Conservation (phyloP, 2,888 invertebrate species). For the Tuberolachnus salignus region DNA sequence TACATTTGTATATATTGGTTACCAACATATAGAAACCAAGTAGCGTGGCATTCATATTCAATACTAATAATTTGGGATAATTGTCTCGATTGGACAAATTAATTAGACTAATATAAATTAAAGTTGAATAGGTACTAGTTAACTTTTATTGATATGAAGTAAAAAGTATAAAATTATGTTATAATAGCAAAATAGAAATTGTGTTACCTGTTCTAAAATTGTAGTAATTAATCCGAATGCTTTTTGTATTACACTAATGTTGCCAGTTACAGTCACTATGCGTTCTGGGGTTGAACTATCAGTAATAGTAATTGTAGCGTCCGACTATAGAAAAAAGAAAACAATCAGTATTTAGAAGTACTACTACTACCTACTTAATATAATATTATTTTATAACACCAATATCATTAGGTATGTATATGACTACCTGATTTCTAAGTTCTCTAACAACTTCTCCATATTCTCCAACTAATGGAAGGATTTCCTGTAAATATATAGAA, state of each 20-base stretch:
- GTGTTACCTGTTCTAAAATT: constrained; percentile 95
- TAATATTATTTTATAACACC: too few species aligned
- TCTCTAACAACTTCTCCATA: constrained; percentile 99
- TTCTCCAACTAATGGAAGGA: constrained; percentile 95
- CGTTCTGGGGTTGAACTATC: constrained; percentile 99
- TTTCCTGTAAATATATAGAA: constrained; percentile 74
- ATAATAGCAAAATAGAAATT: background rate
- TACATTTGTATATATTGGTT: too few species aligned
- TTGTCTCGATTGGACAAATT: too few species aligned
- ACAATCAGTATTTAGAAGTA: too few species aligned
- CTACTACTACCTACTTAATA: too few species aligned
- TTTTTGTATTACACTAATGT: constrained; percentile 95
- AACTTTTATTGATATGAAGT: background rate
- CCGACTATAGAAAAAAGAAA: constrained; percentile 72
- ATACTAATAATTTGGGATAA: too few species aligned
- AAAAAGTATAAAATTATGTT: background rate
- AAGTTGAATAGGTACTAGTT: background rate
- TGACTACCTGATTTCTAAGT: constrained; percentile 96
- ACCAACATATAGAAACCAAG: too few species aligned
- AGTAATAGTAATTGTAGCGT: constrained; percentile 99
- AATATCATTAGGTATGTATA: background rate
- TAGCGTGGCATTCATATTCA: too few species aligned
- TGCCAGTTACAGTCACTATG: constrained; percentile 98
- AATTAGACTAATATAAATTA: background rate
- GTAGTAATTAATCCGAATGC: constrained; percentile 99